Conservation (phyloP, 2,888 invertebrate species). For the Congeria kusceri region DNA sequence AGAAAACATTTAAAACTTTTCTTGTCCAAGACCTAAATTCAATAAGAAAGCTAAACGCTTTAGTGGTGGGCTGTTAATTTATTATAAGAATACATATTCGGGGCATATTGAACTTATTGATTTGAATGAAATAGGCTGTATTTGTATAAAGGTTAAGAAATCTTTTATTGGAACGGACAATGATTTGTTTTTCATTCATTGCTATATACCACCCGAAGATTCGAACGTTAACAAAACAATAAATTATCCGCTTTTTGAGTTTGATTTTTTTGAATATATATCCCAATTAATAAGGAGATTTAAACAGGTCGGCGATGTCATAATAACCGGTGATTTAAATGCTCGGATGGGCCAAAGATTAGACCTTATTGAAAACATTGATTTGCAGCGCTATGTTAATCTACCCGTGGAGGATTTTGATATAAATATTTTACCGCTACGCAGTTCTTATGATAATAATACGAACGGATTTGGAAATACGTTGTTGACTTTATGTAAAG, state of each 20-base stretch:
- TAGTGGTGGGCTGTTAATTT: slow-evolving; percentile 17
- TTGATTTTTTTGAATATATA: slow-evolving; percentile 15
- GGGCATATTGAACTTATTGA: slow-evolving; percentile 14
- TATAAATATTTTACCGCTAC: neutral
- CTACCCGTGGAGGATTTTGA: slow-evolving; percentile 2
- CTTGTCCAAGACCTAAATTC: slow-evolving; percentile 14
- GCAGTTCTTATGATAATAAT: slow-evolving; percentile 2
- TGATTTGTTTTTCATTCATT: slow-evolving; percentile 15
- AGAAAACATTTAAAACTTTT: slow-evolving; percentile 1
- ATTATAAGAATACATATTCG: slow-evolving; percentile 5
- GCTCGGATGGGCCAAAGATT: neutral
- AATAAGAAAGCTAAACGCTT: slow-evolving; percentile 14
- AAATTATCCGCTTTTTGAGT: slow-evolving; percentile 16
- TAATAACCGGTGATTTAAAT: slow-evolving; percentile 13
- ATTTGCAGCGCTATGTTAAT: slow-evolving; percentile 17
- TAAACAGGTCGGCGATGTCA: neutral
- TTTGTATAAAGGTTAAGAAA: slow-evolving; percentile 11
- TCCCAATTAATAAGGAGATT: slow-evolving; percentile 4
- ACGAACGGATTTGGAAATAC: slow-evolving; percentile 4
- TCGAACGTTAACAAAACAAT: slow-evolving; percentile 16
- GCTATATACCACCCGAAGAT: slow-evolving; percentile 19
- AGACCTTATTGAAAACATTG: slow-evolving; percentile 11
- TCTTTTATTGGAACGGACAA: neutral
- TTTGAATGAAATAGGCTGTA: slow-evolving; percentile 6
- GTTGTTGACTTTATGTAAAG: slow-evolving; percentile 9